phyloP scores from a whole-genome alignment of 2,888 invertebrate species.

The Callosobruchus maculatus region DNA sequence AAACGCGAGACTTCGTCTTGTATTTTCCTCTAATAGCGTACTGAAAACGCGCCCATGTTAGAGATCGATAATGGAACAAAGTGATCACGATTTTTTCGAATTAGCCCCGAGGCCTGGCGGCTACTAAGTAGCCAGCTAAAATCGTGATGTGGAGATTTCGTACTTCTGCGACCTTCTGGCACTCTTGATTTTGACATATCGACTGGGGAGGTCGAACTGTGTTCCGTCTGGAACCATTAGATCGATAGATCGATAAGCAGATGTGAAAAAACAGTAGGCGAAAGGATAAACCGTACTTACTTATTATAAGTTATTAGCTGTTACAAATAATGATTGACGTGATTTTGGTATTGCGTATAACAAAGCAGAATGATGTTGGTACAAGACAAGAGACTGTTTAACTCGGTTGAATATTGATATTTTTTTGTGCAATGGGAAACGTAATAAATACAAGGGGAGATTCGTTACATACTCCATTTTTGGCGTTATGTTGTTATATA shows the following conservation, averaged over 20 bases:
- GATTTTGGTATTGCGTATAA: too few relatives aligned
- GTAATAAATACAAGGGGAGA: too few relatives aligned
- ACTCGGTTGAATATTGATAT: too few relatives aligned
- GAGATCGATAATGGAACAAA: background rate
- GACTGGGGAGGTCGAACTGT: background rate
- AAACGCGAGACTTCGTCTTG: too few relatives aligned
- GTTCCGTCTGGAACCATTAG: background rate
- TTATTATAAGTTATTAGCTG: background rate
- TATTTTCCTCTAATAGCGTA: background rate
- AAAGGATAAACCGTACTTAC: background rate
- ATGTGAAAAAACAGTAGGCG: background rate
- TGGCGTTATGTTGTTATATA: too few relatives aligned
- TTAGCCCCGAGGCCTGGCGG: background rate
- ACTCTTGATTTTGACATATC: background rate
- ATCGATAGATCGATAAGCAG: background rate
- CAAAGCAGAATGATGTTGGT: too few relatives aligned
- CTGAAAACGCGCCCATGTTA: background rate
- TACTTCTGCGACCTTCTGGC: background rate
- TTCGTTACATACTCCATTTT: too few relatives aligned
- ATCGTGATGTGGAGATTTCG: background rate
- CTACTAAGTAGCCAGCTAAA: background rate
- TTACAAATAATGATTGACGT: background rate
- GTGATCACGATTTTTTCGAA: background rate
- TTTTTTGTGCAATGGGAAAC: too few relatives aligned
- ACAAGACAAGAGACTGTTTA: too few relatives aligned